Evolutionary conservation across 2,113 vertebrate genomes (phyloP).

Genomic region (Eretmochelys imbricata): DNA sequence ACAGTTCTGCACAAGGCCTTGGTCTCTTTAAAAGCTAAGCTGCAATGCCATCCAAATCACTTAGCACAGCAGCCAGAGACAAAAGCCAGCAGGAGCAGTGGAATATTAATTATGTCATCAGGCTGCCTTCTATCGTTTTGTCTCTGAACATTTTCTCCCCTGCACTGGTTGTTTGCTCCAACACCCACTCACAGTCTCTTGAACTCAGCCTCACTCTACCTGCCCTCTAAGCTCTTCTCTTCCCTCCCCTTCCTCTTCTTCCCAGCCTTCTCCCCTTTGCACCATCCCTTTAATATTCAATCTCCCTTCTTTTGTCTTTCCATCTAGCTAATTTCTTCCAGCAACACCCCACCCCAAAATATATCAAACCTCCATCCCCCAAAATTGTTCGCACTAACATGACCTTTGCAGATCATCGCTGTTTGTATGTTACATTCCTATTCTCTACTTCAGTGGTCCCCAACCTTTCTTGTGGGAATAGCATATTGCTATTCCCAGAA

Average conservation of each 20-base stretch:
- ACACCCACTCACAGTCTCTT: neutral
- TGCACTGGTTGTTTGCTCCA: neutral
- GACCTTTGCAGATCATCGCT: neutral
- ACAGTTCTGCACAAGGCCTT: neutral
- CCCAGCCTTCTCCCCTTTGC: neutral
- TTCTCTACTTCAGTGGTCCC: neutral
- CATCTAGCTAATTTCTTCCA: neutral
- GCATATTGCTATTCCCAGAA: no score
- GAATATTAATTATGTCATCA: neutral
- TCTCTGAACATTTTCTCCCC: no score
- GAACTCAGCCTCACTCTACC: neutral
- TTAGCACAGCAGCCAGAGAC: neutral
- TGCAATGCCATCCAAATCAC: neutral
- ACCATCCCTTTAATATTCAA: neutral
- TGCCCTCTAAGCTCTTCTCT: neutral
- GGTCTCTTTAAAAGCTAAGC: slow-evolving; percentile 7
- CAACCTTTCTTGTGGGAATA: no score
- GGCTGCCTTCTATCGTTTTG: neutral
- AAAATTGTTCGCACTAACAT: neutral
- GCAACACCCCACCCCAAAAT: neutral
- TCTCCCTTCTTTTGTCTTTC: neutral
- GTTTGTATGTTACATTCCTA: neutral
- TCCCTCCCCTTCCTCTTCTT: neutral
- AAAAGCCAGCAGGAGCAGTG: neutral
- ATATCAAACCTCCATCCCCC: neutral